These are phyloP conservation scores for Dromaius novaehollandiae DNA, from an alignment of 2,113 vertebrate genomes.

Conservation along the genomic window DNA sequence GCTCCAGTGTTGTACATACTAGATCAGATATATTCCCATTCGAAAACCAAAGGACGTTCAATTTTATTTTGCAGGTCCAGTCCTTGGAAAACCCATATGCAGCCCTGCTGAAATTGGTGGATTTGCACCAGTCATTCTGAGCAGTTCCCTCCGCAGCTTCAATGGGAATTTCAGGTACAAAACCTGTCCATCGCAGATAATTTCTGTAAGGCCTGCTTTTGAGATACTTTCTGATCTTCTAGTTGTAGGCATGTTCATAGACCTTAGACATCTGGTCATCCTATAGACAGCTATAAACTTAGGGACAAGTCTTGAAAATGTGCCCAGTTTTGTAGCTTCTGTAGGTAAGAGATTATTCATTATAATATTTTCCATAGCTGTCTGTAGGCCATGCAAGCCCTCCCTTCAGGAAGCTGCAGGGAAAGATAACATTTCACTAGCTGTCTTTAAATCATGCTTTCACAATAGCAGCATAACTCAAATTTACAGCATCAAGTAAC, in stretches of 20 bases:
- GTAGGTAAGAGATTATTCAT: not conserved
- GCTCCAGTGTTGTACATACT: not conserved
- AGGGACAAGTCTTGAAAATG: not conserved
- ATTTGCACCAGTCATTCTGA: not conserved
- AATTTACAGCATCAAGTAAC: not conserved
- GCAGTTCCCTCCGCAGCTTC: not conserved
- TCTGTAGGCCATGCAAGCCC: not conserved
- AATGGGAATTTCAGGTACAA: not conserved
- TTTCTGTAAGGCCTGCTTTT: not conserved
- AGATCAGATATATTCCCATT: not conserved
- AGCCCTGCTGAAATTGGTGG: not conserved
- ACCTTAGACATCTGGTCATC: not conserved
- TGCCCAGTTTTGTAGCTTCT: not conserved
- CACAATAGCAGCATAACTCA: not conserved
- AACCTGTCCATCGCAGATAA: not conserved
- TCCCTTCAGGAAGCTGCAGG: not conserved
- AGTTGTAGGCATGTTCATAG: not conserved
- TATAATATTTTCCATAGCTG: not conserved
- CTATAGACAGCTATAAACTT: not conserved
- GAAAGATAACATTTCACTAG: not conserved
- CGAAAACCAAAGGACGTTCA: not conserved
- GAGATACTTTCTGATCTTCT: not conserved
- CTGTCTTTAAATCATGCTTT: not conserved
- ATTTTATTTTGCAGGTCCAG: not conserved
- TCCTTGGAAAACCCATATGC: not conserved